Base-by-base conservation (phyloP, 2,888 invertebrate species). In the Poecilus cupreus region DNA sequence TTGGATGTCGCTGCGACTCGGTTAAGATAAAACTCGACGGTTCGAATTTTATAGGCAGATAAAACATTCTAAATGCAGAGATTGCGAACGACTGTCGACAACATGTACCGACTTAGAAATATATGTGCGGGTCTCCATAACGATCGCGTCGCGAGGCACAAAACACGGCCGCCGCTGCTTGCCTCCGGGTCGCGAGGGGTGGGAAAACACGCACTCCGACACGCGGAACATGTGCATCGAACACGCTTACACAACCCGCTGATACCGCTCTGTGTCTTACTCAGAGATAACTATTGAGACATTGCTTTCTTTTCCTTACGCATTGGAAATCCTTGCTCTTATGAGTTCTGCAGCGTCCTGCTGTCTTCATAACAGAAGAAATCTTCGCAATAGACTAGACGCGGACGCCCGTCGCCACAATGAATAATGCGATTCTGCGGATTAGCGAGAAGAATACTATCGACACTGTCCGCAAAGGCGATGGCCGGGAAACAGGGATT, bases 51-150 rank as follows among this genome's bases (percentile, higher is more conserved):
- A 81, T 81, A 81, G 81, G 81, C 81, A 75, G 81, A 81, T 81
- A 81, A 81, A 81, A 81, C 81, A 81, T 81, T 81, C 81, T 81
- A 75, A 81, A 81, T 81, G 81, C 75, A 72, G 72, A 80, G 80
- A 80, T 80, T 80, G 72, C 57, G 72, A 72, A 46, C 60, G 81
- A 75, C 81, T 81, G 81, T 81, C 81, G 81, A 81, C 81, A 81
- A 81, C 81, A 81, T 74, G 81, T 81, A 81, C 81, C 60, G 81
- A 75, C 75, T 81, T 43, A 26, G 60, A 81, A 64, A 75, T 81
- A 81, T 81, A 54, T 75, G 57, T 74, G 75, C 32, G 81, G 64
- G 46, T 81, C 64, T 81, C 74, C 49, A 81, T 60, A 74, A 64
- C 75, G 49, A 75, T 51, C 24, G 51, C 43, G 46, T 20, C 24